Evolutionary conservation across 2,888 invertebrate genomes (phyloP), one percentile per base, ranked within the genome.

Genomic region (Frankliniella fusca): DNA sequence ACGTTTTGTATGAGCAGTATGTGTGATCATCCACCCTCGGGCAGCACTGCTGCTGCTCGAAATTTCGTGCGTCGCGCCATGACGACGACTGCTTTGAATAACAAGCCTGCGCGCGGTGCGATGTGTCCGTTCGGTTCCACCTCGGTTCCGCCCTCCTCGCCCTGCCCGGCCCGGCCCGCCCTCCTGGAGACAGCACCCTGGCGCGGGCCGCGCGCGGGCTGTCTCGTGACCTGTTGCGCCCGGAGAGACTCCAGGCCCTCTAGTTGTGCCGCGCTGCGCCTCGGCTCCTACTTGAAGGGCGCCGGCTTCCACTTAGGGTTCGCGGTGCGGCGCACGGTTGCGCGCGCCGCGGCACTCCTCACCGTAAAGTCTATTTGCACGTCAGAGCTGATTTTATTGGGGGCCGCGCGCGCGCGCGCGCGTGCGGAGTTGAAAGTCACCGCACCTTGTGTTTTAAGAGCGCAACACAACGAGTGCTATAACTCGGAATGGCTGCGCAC

Each of bases 301-400:
- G 54, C 54, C 54, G 54, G 54, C 15, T 5, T 38, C 38, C 38
- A 38, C 15, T 18, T 7, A 54, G 54, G 54, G 70, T 23, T 20
- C 23, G 20, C 54, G 54, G 12, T 11, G 54, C 54, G 18, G 54
- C 54, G 54, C 54, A 11, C 15, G 15, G 54, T 18, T 54, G 54
- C 54, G 54, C 54, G 54, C 54, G 54, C 54, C 12, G 54, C 18
- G 27, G 8, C 27, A 10, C 70, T 8, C 61, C 38, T 5, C 70
- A 76, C 27, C 27, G 70, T 23, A 27, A 23, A 23, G 70, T 76
- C 70, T 76, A 76, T 76, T 76, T 76, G 70, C 70, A 76, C 70
- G 70, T 76, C 70, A 23, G 70, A 76, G 23, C 70, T 76, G 70
- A 76, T 76, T 76, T 76, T 76, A 76, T 76, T 23, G 70, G n/a